A percentile compares a stretch with the other conserved stretches of the same genome.
These are phyloP conservation scores for Poeciliopsis occidentalis DNA, from an alignment of 2,113 vertebrate species.

Conservation along the genomic window DNA sequence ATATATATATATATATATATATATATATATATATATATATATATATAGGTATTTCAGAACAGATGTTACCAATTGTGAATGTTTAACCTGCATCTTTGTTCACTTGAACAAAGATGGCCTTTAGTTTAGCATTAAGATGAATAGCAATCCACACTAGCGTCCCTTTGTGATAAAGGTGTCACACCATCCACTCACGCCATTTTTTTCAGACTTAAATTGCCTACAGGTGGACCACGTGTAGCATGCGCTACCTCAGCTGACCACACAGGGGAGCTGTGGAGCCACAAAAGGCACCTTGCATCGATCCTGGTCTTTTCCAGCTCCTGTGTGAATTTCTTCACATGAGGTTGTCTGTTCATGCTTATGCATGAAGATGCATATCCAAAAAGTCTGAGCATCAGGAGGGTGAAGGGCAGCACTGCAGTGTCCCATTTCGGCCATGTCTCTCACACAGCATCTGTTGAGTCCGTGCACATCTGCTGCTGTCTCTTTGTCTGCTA, in stretches of 20 bases:
- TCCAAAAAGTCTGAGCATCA: conserved; percentile 27
- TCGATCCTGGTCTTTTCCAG: conserved; percentile 14
- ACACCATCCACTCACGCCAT: neutral
- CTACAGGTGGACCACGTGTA: neutral
- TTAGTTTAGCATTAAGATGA: neutral
- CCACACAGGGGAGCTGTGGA: conserved; percentile 75
- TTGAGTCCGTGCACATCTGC: conserved; percentile 65
- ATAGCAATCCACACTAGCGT: neutral
- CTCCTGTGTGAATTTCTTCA: conserved; percentile 21
- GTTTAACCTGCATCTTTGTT: neutral
- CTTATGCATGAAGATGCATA: conserved; percentile 56
- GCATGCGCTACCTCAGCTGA: conserved; percentile 34
- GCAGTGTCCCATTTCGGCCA: conserved; percentile 43
- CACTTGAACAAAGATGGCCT: neutral
- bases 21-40: too few species aligned
- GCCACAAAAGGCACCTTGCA: conserved; percentile 30
- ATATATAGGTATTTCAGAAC: neutral
- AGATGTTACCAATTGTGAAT: neutral
- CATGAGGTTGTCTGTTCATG: conserved; percentile 39
- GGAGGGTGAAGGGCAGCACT: conserved; percentile 45
- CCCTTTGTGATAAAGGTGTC: neutral
- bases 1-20: too few species aligned
- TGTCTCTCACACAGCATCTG: conserved; percentile 61
- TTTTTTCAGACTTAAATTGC: too few species aligned
- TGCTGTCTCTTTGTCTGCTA: conserved; percentile 46